Conservation (phyloP, 2,113 vertebrate species). For the Phainopepla nitens region DNA sequence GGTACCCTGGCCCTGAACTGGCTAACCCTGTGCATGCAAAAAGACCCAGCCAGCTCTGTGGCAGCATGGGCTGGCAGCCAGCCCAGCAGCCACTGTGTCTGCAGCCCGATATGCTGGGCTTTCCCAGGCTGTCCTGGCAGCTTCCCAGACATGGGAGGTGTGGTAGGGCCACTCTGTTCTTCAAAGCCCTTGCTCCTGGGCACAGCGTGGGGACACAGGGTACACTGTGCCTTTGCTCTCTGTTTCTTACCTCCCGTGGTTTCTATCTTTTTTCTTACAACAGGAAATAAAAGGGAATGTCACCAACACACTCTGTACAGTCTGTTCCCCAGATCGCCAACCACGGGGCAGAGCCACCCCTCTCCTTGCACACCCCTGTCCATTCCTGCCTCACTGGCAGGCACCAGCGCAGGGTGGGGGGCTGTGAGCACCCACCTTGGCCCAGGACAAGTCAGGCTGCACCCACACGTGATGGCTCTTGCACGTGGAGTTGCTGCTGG, state of each 20-base stretch:
- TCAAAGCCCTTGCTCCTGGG: not conserved
- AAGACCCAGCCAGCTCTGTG: not conserved
- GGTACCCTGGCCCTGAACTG: not conserved
- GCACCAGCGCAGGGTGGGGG: not conserved
- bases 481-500: not conserved
- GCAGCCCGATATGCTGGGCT: not conserved
- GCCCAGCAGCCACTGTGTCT: not conserved
- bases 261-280: not conserved
- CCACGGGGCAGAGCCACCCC: not conserved
- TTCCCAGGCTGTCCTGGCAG: slow-evolving; percentile 22
- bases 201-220: not conserved
- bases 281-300: not conserved
- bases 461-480: not conserved
- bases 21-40: not conserved
- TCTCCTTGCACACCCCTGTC: not conserved
- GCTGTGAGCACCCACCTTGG: not conserved
- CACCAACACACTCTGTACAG: not conserved
- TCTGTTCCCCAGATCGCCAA: fast-evolving
- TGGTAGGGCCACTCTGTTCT: not conserved
- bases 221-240: not conserved
- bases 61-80: not conserved
- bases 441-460: not conserved
- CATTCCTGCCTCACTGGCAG: not conserved
- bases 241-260: not conserved
- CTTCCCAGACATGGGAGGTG: not conserved